Evolutionary conservation across 2,797 vertebrate species (phyloP), one percentile per base, ranked within the genome.

Genomic region (Neosalanx taihuensis): DNA sequence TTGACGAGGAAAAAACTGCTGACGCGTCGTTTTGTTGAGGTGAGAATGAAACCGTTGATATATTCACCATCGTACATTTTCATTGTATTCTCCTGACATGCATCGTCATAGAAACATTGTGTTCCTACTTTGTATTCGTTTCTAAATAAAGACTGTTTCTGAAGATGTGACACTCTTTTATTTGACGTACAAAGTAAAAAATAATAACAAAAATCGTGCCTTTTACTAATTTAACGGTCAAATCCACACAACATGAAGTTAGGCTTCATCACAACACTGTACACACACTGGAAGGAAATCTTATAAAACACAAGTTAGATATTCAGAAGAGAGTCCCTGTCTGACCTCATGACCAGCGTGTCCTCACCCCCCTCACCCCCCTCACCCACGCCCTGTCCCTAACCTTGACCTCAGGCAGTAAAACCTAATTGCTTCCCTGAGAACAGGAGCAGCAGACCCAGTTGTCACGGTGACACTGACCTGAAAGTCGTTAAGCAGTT

Each of bases 51-150:
- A 26, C 26, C 78, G 77, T 17, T 17, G 9, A 67, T 30, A 67
- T 30, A 53, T 67, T 53, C 15, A 53, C 30, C 49, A 37, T 86
- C 78, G 72, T 75, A 73, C 76, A 49, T 72, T 80, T 82, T 83
- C 53, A 82, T 77, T 85, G 79, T 85, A 81, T 82, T 15, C 9
- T 41, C 81, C 84, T 84, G 70, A 73, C 70, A 79, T 70, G 59
- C 73, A 70, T 33, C 53, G 77, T 51, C 58, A 64, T 49, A 72
- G 72, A 83, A 73, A 31, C 69, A 58, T 69, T 26, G 13, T 81
- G 79, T 82, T 75, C 35, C 72, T 56, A 73, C 60, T 78, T 81
- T 81, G 56, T 81, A 81, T 80, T 81, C 84, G 70, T 84, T 86
- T 83, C 66, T 29, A 73, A 86, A 81, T 85, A 82, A 87, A 86